phyloP scores from a whole-genome alignment of 2,888 invertebrate species.

The Trichopoda pennipes region DNA sequence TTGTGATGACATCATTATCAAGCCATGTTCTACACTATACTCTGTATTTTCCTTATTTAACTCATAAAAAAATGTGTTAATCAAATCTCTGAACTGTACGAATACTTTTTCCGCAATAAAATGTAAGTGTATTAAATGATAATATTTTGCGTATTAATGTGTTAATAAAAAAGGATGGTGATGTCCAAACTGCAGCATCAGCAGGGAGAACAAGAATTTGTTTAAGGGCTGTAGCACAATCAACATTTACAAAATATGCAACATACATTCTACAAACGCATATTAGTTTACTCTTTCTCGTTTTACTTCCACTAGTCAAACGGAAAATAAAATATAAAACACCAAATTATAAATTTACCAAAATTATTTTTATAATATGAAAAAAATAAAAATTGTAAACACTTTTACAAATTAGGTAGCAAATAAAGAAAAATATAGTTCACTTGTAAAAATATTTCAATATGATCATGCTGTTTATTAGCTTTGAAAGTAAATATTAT shows the following conservation, averaged over 20 bases:
- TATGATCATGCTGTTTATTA: background rate
- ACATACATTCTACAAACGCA: slow-evolving; percentile 38
- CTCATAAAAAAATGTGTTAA: no score
- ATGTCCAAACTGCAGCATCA: slow-evolving; percentile 25
- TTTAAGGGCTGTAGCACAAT: slow-evolving; percentile 26
- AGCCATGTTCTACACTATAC: no score
- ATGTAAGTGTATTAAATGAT: slow-evolving; percentile 40
- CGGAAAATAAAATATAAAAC: slow-evolving; percentile 35
- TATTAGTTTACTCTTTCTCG: slow-evolving; percentile 9
- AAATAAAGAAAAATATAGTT: slow-evolving; percentile 41
- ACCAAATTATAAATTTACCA: slow-evolving; percentile 14
- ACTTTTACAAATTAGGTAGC: slow-evolving; percentile 35
- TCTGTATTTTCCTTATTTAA: no score
- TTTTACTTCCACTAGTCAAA: background rate
- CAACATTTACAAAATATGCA: slow-evolving; percentile 36
- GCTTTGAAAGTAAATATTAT: slow-evolving; percentile 22
- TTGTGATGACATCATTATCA: no score
- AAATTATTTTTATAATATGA: background rate
- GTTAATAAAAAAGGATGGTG: slow-evolving; percentile 21
- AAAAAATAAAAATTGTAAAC: background rate
- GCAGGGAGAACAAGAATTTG: slow-evolving; percentile 30
- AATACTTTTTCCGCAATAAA: background rate
- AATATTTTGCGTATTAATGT: slow-evolving; percentile 34
- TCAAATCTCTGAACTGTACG: background rate
- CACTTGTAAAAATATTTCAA: background rate